phyloP scores from a whole-genome alignment of 2,888 invertebrate genomes.

The Nasonovia ribisnigri region DNA sequence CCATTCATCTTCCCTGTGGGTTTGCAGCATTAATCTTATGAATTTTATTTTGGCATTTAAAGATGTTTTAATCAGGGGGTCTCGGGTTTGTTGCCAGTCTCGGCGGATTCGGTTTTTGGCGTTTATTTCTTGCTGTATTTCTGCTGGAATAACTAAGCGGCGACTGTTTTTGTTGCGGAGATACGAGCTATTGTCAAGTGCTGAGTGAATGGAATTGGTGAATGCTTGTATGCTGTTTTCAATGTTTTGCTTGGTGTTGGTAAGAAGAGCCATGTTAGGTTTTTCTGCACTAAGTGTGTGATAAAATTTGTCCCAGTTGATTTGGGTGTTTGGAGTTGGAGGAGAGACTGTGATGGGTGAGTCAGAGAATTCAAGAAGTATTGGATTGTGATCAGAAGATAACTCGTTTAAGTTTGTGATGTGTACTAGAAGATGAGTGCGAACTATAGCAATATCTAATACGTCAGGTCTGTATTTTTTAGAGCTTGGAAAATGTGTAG shows the following conservation, averaged over 20 bases:
- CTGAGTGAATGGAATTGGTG: background rate
- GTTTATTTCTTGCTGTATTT: background rate
- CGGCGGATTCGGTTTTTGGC: background rate
- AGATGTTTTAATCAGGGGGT: background rate
- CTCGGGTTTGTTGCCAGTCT: background rate
- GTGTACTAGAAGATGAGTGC: no score
- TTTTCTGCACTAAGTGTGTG: background rate
- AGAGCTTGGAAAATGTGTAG: background rate
- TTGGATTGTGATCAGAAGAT: no score
- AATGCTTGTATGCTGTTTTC: background rate
- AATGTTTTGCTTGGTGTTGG: background rate
- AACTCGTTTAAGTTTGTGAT: conserved; percentile 14
- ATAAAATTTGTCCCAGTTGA: background rate
- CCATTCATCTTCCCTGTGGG: background rate
- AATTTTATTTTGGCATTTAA: background rate
- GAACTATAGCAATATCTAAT: background rate
- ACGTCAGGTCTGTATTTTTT: background rate
- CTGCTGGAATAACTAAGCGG: background rate
- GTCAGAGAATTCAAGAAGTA: background rate
- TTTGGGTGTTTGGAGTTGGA: background rate
- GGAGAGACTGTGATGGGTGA: background rate
- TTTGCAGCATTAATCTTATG: background rate
- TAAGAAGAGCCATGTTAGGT: background rate
- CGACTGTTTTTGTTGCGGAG: background rate
- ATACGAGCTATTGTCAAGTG: background rate